phyloP scores from a whole-genome alignment of 2,797 vertebrate species.

The Helarctos malayanus region DNA sequence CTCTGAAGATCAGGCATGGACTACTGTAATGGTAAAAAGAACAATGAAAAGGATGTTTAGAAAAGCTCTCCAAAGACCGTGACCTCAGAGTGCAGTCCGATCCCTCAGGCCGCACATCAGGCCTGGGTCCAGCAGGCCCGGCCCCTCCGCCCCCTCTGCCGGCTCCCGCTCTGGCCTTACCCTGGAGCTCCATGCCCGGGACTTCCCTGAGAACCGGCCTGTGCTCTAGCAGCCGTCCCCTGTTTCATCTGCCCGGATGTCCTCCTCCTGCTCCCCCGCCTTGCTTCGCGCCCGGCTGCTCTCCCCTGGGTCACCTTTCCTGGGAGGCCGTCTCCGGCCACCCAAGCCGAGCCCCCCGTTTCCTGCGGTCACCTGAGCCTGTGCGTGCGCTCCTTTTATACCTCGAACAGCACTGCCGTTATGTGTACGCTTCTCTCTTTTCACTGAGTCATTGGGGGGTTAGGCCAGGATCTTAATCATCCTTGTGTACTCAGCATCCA shows the following conservation, averaged over 20 bases:
- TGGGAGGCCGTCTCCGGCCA: background rate
- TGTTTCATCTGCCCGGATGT: background rate
- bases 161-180: background rate
- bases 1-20: background rate
- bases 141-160: too few relatives aligned
- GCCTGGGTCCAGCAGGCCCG: too few relatives aligned
- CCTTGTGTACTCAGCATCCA: background rate
- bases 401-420: fast-evolving
- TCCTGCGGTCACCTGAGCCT: background rate
- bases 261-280: fast-evolving
- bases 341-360: background rate
- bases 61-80: background rate
- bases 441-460: slow-evolving; percentile 30
- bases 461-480: background rate
- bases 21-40: background rate
- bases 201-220: background rate
- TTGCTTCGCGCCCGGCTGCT: background rate
- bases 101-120: background rate
- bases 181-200: fast-evolving
- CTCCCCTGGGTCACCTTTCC: background rate
- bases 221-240: background rate
- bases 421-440: background rate
- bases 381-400: background rate
- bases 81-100: background rate
- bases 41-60: background rate